Percentiles rank a stretch among this genome's conserved stretches.
These are phyloP conservation scores for Etheostoma spectabile DNA, from an alignment of 2,113 vertebrate species.

Conservation along the genomic window DNA sequence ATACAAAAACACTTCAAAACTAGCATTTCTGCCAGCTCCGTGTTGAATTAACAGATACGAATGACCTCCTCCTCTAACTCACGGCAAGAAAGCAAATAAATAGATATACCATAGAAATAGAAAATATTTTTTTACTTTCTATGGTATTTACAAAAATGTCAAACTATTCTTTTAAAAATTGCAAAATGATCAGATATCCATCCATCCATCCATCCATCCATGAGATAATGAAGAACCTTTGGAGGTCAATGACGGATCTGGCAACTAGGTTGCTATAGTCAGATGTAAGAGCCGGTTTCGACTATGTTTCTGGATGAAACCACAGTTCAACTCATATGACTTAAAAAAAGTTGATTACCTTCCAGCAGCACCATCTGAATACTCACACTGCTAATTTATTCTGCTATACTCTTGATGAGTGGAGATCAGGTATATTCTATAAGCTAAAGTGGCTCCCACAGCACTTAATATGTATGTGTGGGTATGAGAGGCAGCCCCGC, in stretches of 20 bases:
- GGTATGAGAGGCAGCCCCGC: slow-evolving; percentile 19
- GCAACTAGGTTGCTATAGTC: background rate
- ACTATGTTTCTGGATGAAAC: background rate
- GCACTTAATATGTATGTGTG: slow-evolving; percentile 31
- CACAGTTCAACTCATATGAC: background rate
- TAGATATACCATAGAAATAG: too few species aligned
- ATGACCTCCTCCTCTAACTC: too few species aligned
- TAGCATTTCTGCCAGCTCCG: too few species aligned
- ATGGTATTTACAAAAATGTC: background rate
- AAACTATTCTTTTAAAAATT: background rate
- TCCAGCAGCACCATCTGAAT: slow-evolving; percentile 23
- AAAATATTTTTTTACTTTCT: too few species aligned
- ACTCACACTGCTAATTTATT: slow-evolving; percentile 16
- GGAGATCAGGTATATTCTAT: slow-evolving; percentile 43
- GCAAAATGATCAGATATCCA: background rate
- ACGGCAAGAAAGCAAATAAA: too few species aligned
- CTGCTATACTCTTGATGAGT: slow-evolving; percentile 16
- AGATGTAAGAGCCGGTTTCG: background rate
- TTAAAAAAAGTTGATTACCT: slow-evolving; percentile 26
- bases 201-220: background rate
- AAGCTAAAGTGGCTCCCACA: slow-evolving; percentile 28
- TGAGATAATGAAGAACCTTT: background rate
- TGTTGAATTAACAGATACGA: too few species aligned
- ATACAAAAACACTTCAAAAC: background rate
- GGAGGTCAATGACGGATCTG: background rate